Evolutionary conservation across 2,888 invertebrate genomes (phyloP), one percentile per base, ranked within the genome.

Genomic region (Protonemura montana): DNA sequence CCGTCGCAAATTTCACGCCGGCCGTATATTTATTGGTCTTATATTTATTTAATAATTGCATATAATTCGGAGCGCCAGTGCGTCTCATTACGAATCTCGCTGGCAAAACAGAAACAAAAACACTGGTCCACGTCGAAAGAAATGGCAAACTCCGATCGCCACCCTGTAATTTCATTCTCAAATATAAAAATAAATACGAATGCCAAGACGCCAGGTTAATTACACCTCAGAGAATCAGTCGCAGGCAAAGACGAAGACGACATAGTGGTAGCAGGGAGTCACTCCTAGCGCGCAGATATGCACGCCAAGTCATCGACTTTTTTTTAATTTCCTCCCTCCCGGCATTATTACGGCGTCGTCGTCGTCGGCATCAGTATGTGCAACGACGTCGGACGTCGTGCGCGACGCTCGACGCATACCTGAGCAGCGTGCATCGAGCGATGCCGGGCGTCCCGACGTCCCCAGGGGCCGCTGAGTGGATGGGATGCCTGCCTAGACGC

Each of bases 351-450:
- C 78, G 78, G 27, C 27, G 26, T 21, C 78, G 78, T 21, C 78
- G 78, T 7, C 78, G 78, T 78, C 78, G 78, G 2, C 78, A 26
- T 27, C 26, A 10, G 78, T 26, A n/a, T 78, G 21, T 7, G 78
- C 78, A 27, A 10, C 26, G 26, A 26, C 78, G 78, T 25, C 78
- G 78, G 78, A 21, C 78, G 78, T 25, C 78, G 78, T n/a, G n/a
- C 59, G 28, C 81, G 81, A 83, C 83, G 83, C 83, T 35, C 3
- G 25, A 5, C 83, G 83, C 83, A 83, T 83, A 83, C 83, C 83
- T 83, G 83, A 83, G 59, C 83, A 83, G 83, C 41, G 82, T 35
- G 59, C 41, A 35, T 35, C 42, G 82, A 82, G 28, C 28, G n/a
- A 28, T 78, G 27, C 25, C 28, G 81, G 81, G 16, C 81, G 81